A percentile compares a stretch with the other conserved stretches of the same genome.
These are phyloP conservation scores for Aphelocoma californica DNA, from an alignment of 2,797 vertebrate genomes.

Conservation along the genomic window DNA sequence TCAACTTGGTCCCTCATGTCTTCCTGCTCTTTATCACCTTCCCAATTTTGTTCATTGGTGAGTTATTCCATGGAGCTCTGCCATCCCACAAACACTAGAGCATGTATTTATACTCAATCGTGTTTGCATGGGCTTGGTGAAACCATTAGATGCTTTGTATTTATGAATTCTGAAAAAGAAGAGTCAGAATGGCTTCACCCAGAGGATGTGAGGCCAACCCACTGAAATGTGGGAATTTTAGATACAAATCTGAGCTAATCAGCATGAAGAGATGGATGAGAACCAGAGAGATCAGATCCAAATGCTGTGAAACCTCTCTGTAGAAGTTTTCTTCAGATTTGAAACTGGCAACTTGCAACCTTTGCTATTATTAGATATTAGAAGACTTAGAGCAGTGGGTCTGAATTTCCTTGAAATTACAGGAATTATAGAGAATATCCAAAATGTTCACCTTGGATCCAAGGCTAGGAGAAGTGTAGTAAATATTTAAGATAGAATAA, in stretches of 20 bases:
- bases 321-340: not conserved
- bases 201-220: rapidly evolving
- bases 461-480: not conserved
- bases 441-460: not conserved
- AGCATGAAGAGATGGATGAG: not conserved
- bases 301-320: not conserved
- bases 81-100: not conserved
- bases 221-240: not conserved
- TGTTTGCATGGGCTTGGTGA: not conserved
- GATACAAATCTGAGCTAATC: not conserved
- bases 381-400: not conserved
- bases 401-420: not conserved
- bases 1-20: slow-evolving; percentile 97
- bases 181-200: not conserved
- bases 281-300: not conserved
- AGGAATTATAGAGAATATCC: not conserved
- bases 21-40: slow-evolving; percentile 98
- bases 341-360: not conserved
- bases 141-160: not conserved
- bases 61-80: slow-evolving; percentile 36
- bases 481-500: not conserved
- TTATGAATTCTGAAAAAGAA: not conserved
- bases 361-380: not conserved
- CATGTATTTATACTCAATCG: not conserved
- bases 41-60: slow-evolving; percentile 97